Percentiles rank a stretch among this genome's conserved stretches.
These are phyloP conservation scores for Calliphora vicina DNA, from an alignment of 1,140 invertebrate species.

Conservation along the genomic window DNA sequence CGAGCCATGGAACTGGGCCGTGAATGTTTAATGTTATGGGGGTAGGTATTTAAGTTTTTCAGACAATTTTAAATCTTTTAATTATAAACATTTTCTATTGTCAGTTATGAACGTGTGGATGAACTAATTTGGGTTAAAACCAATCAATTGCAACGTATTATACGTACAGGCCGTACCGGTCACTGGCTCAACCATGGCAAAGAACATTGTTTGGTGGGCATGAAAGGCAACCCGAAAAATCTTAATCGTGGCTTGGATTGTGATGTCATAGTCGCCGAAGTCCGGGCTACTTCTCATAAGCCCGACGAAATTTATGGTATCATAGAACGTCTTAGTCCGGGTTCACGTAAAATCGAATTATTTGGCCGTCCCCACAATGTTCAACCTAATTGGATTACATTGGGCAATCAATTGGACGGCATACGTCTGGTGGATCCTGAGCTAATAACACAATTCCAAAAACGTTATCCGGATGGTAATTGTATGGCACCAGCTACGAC, in stretches of 20 bases:
- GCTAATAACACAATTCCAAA: slow-evolving; percentile 87
- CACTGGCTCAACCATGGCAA: slow-evolving; percentile 99
- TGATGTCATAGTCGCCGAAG: slow-evolving; percentile 98
- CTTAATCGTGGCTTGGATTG: slow-evolving; percentile 95
- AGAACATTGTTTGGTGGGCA: slow-evolving; percentile 96
- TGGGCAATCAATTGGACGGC: slow-evolving; percentile 59
- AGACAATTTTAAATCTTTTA: background rate
- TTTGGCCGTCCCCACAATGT: slow-evolving; percentile 98
- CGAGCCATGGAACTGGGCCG: slow-evolving; percentile 96
- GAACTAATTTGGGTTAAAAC: slow-evolving; percentile 99
- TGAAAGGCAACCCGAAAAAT: slow-evolving; percentile 92
- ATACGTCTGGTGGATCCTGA: slow-evolving; percentile 92
- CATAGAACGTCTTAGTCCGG: slow-evolving; percentile 85
- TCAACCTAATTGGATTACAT: slow-evolving; percentile 91
- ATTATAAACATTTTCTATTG: slow-evolving; percentile 6
- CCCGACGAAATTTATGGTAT: slow-evolving; percentile 98
- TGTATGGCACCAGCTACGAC: slow-evolving; percentile 60
- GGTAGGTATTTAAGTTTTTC: slow-evolving; percentile 54
- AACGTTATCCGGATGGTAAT: slow-evolving; percentile 89
- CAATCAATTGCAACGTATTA: slow-evolving; percentile 96
- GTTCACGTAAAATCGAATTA: slow-evolving; percentile 96
- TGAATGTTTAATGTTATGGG: slow-evolving; percentile 92
- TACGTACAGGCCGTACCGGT: slow-evolving; percentile 93
- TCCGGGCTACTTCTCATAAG: slow-evolving; percentile 96
- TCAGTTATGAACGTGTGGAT: slow-evolving; percentile 88